A percentile compares a stretch with the other conserved stretches of the same genome.
phyloP scores from a whole-genome alignment of 2,797 vertebrate genomes.

The Vultur gryphus region DNA sequence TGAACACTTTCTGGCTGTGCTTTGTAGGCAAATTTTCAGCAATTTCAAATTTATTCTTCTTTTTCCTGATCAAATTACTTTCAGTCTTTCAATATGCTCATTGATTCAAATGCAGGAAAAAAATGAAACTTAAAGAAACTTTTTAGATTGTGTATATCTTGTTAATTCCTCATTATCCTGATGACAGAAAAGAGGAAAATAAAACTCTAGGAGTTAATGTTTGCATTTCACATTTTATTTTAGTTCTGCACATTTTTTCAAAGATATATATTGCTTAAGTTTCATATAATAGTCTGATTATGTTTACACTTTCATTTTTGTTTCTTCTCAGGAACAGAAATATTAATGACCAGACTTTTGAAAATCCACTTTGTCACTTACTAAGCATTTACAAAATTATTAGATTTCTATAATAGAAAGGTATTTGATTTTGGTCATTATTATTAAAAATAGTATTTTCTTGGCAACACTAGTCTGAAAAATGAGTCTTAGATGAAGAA shows the following conservation, averaged over 20 bases:
- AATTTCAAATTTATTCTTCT: conserved; percentile 2
- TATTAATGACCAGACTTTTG: neutral
- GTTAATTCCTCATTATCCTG: neutral
- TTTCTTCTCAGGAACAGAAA: neutral
- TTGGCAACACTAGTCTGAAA: conserved; percentile 35
- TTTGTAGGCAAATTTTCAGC: neutral
- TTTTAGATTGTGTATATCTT: neutral
- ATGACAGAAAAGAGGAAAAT: neutral
- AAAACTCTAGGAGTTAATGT: neutral
- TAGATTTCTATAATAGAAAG: neutral
- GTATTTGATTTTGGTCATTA: neutral
- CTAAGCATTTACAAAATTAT: neutral
- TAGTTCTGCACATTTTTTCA: neutral
- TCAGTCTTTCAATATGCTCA: neutral
- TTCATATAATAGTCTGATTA: neutral
- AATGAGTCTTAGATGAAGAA: conserved; percentile 40
- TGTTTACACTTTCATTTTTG: neutral
- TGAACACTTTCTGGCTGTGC: neutral
- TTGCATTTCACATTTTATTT: neutral
- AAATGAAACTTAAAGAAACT: neutral
- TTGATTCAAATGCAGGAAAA: neutral
- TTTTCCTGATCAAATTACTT: neutral
- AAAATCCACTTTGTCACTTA: neutral
- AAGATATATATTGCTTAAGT: neutral
- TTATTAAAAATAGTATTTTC: conserved; percentile 44